Evolutionary conservation across 2,113 vertebrate species (phyloP).

Genomic region (Lanius collurio): DNA sequence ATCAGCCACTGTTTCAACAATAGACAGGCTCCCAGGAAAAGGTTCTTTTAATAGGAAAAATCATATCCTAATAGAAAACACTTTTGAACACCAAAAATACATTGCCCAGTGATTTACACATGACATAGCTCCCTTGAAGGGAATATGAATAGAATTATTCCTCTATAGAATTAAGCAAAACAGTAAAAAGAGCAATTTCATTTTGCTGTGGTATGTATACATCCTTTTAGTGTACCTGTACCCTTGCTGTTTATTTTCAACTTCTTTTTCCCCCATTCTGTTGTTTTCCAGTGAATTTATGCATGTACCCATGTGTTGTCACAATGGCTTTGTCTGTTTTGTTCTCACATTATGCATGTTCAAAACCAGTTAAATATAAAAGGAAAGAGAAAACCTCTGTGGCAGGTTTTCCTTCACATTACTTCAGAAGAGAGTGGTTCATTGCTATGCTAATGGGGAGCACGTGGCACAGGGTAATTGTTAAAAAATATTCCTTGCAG

Average conservation of each 20-base stretch:
- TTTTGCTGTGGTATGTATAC: not conserved
- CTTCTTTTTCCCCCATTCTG: not conserved
- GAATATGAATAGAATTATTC: not conserved
- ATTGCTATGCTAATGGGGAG: not conserved
- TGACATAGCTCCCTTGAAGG: not conserved
- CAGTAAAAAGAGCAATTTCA: not conserved
- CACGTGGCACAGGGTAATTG: not conserved
- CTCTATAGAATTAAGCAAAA: not conserved
- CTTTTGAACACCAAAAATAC: not conserved
- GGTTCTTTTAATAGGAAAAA: not conserved
- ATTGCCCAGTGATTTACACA: not conserved
- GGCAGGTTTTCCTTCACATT: not conserved
- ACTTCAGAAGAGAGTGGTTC: not conserved
- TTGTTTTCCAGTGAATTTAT: not conserved
- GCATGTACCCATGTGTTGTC: not conserved
- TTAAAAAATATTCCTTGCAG: slow-evolving; percentile 7
- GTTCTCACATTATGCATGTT: not conserved
- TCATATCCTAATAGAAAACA: not conserved
- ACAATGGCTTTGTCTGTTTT: not conserved
- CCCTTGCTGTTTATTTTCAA: not conserved
- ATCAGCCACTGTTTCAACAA: not conserved
- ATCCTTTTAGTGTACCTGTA: not conserved
- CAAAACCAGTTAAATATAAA: not conserved
- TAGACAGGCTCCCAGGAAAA: not conserved
- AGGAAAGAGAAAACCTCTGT: not conserved